Base-by-base conservation (phyloP, 2,113 vertebrate genomes). In the Trogon surrucura region DNA sequence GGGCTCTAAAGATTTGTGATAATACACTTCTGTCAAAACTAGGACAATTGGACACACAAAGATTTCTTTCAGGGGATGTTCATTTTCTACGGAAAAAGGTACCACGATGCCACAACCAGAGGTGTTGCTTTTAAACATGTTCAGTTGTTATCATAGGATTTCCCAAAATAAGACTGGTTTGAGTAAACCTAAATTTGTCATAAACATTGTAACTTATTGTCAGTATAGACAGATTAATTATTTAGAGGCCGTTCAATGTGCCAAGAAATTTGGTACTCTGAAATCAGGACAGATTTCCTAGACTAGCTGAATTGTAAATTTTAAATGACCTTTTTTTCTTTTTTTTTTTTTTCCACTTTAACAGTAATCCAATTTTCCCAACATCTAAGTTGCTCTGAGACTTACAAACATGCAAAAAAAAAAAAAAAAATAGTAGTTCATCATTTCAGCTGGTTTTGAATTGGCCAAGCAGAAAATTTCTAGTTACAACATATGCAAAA, bases 371-470 rank as follows among this genome's bases (percentile, higher is more conserved):
- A 30, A 4, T 70, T 62, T 87, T 50, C 38, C 51, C n/a, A 47
- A 11, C 25, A 48, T 36, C 30, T 44, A 21, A 36, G 13, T 74
- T 36, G 7, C 21, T 61, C 21, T 71, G 50, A 65, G n/a, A 57
- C 15, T 60, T 66, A 41, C 10, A 85, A 47, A 58, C 11, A 22
- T 4, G 7, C 10, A 25, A 44, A 74, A 18, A 3, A 38, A 56
- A 25, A 44, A 74, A 18, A 3, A 38, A 56, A 38, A 34, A 4
- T 1, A 10, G 0, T 41, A n/a, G 5, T 36, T 77, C 2, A 0
- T 32, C 9, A 44, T 80, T 86, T 74, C 41, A 53, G 26, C 26
- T 25, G 7, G 2, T 47, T 88, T 83, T n/a, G 19, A 80, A 47
- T 11, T 32, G 44, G 21, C 64, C 51, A 70, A 65, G 58, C 36